Evolutionary conservation across 2,113 vertebrate species (phyloP).

Genomic region (Tragulus kanchil): DNA sequence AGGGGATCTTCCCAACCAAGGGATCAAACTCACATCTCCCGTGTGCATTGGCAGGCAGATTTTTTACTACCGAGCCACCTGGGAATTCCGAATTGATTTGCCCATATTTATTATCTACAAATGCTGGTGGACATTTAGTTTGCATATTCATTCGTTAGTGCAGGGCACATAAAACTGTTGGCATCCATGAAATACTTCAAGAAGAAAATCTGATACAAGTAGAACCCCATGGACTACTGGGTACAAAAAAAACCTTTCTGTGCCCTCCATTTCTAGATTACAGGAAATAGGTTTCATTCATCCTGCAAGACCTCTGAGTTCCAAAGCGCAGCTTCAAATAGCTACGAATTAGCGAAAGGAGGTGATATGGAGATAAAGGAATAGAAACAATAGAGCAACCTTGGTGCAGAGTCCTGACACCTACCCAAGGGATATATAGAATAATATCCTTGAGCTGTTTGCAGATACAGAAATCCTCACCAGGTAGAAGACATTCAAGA

Average conservation of each 20-base stretch:
- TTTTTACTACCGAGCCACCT: neutral
- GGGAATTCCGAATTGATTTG: neutral
- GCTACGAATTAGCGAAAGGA: neutral
- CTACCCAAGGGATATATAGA: fast-evolving
- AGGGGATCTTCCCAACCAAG: neutral
- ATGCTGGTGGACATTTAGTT: neutral
- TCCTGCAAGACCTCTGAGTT: neutral
- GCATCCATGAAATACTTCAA: neutral
- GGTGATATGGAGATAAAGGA: neutral
- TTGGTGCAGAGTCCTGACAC: neutral
- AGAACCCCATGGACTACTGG: neutral
- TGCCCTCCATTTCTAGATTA: neutral
- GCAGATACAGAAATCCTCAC: neutral
- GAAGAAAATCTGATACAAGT: neutral
- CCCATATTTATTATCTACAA: neutral
- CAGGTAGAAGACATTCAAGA: neutral
- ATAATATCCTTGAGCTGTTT: neutral
- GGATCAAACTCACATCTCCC: neutral
- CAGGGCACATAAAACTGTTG: neutral
- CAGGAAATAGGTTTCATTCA: neutral
- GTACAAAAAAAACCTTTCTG: neutral
- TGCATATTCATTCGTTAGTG: neutral
- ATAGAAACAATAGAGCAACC: too few species aligned
- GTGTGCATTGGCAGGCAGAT: neutral
- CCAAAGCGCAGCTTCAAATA: neutral